Conservation (phyloP, 2,888 invertebrate species). For the Drosophila nr. fundita region DNA sequence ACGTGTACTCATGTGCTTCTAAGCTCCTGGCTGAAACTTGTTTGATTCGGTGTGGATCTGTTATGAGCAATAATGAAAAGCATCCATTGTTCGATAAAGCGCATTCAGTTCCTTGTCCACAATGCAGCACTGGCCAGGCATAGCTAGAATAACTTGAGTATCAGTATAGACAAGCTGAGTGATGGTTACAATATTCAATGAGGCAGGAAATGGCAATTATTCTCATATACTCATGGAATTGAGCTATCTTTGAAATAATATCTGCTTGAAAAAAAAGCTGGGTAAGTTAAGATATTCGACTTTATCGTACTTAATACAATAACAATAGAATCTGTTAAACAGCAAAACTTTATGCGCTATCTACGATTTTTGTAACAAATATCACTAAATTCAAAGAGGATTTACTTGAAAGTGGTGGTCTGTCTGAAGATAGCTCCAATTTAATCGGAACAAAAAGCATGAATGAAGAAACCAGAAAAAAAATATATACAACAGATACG, state of each 20-base stretch:
- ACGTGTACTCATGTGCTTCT: constrained; percentile 16
- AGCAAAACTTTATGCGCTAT: not conserved
- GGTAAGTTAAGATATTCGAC: not conserved
- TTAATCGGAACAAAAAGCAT: not conserved
- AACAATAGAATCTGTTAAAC: not conserved
- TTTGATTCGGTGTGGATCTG: constrained; percentile 47
- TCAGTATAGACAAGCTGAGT: not conserved
- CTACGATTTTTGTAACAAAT: not conserved
- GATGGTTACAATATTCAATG: not conserved
- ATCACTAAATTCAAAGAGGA: not conserved
- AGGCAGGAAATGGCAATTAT: not conserved
- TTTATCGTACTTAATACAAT: not conserved
- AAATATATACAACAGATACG: not conserved
- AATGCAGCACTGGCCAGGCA: not conserved
- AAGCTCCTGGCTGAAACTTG: constrained; percentile 31
- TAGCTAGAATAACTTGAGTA: not conserved
- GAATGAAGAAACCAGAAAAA: not conserved
- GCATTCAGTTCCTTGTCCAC: not conserved
- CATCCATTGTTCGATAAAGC: not conserved
- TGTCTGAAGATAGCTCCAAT: not conserved
- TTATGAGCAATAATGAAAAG: constrained; percentile 56
- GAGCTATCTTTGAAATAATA: not conserved
- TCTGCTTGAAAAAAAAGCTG: not conserved
- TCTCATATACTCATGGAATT: not conserved
- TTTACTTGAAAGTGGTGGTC: no score